Conservation (phyloP, 2,797 vertebrate genomes). For the Phrynocephalus vlangalii region DNA sequence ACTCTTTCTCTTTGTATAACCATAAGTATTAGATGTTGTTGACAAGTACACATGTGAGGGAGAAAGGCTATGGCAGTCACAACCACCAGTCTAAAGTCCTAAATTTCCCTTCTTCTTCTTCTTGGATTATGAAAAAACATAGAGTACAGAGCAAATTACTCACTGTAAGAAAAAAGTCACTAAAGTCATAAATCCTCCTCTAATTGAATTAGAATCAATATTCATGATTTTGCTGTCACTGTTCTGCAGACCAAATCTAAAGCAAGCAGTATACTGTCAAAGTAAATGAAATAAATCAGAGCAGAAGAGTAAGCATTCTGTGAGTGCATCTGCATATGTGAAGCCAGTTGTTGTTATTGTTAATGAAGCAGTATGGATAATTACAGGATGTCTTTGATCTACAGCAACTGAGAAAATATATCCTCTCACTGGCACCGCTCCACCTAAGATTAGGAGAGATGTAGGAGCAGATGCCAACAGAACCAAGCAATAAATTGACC, state of each 20-base stretch:
- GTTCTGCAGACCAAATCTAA: not conserved
- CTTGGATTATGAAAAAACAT: conserved; percentile 44
- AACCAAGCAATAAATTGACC: no score
- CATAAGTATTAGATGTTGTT: conserved; percentile 36
- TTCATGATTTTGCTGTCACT: not conserved
- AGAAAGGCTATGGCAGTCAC: conserved; percentile 40
- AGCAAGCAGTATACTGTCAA: conserved; percentile 36
- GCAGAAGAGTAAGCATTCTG: no score
- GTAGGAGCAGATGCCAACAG: no score
- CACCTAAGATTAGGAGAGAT: no score
- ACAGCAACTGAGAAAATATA: no score
- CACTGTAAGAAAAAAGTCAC: conserved; percentile 58
- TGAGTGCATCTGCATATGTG: no score
- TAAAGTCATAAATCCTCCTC: conserved; percentile 6
- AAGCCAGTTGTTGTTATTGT: no score
- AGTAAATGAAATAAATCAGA: no score
- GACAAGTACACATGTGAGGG: not conserved
- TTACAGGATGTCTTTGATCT: no score
- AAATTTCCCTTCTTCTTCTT: conserved; percentile 56
- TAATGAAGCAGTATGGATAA: no score
- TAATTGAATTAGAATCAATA: not conserved
- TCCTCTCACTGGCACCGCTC: no score
- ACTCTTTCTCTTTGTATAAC: conserved; percentile 34
- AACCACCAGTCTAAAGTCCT: conserved; percentile 34
- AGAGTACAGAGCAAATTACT: conserved; percentile 44